phyloP scores from a whole-genome alignment of 2,797 vertebrate species.

The Eremophila alpestris region DNA sequence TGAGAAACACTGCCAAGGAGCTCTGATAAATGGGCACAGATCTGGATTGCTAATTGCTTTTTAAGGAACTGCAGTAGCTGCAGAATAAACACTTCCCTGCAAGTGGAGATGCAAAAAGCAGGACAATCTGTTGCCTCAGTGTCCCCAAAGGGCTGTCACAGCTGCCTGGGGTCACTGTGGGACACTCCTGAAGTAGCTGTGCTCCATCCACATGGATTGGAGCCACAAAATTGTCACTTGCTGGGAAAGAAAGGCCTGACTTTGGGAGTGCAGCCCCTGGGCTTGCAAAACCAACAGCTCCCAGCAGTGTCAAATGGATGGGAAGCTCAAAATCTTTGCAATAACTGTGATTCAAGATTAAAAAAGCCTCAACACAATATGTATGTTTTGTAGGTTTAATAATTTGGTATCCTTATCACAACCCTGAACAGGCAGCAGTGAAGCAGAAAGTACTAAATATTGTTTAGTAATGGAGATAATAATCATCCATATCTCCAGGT shows the following conservation, averaged over 20 bases:
- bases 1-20: neutral
- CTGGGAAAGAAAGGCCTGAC: neutral
- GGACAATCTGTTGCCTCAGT: neutral
- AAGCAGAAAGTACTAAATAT: neutral
- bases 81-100: neutral
- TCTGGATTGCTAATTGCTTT: neutral
- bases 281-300: neutral
- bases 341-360: rapidly evolving
- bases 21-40: neutral
- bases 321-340: neutral
- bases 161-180: neutral
- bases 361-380: neutral
- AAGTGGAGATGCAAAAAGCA: neutral
- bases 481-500: neutral
- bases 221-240: neutral
- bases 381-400: neutral
- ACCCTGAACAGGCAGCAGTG: neutral
- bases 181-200: neutral
- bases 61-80: neutral
- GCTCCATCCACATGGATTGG: neutral
- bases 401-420: neutral
- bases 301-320: no score
- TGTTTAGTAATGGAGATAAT: neutral
- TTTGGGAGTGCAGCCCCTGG: neutral
- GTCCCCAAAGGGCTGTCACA: neutral